phyloP scores from a whole-genome alignment of 2,888 invertebrate species.

The Pemphredon lugubris region DNA sequence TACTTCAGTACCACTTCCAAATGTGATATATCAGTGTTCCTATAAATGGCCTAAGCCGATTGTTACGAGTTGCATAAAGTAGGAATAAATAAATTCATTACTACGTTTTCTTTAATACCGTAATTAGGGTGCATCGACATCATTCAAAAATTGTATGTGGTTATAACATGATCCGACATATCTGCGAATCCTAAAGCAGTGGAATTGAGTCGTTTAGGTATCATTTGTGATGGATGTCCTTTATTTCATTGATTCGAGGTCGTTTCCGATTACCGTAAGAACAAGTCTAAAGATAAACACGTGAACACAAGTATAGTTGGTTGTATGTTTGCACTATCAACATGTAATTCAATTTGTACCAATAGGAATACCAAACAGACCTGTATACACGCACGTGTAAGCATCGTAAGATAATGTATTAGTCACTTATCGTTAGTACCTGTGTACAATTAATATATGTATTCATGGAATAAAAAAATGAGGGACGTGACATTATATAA shows the following conservation, averaged over 20 bases:
- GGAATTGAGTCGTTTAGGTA: constrained; percentile 19
- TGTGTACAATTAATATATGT: background rate
- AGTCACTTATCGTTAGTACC: background rate
- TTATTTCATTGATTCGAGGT: constrained; percentile 4
- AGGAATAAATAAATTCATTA: constrained; percentile 3
- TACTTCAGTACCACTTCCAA: background rate
- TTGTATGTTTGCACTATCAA: constrained; percentile 32
- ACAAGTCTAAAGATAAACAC: background rate
- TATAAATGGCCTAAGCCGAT: constrained; percentile 13
- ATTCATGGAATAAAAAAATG: constrained; percentile 20
- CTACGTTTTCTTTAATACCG: background rate
- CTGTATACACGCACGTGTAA: constrained; percentile 1
- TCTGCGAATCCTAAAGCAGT: constrained; percentile 6
- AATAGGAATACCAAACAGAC: background rate
- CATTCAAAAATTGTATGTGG: no score
- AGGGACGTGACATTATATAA: no score
- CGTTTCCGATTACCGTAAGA: constrained; percentile 5
- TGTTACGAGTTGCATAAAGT: background rate
- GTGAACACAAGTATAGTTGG: constrained; percentile 28
- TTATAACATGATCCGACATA: background rate
- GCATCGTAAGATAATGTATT: constrained; percentile 19
- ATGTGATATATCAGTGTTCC: constrained; percentile 6
- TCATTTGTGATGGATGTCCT: constrained; percentile 1
- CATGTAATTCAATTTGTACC: background rate
- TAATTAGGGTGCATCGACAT: no score